These are phyloP conservation scores for Podarcis muralis DNA, from an alignment of 2,113 vertebrate genomes.

Conservation along the genomic window DNA sequence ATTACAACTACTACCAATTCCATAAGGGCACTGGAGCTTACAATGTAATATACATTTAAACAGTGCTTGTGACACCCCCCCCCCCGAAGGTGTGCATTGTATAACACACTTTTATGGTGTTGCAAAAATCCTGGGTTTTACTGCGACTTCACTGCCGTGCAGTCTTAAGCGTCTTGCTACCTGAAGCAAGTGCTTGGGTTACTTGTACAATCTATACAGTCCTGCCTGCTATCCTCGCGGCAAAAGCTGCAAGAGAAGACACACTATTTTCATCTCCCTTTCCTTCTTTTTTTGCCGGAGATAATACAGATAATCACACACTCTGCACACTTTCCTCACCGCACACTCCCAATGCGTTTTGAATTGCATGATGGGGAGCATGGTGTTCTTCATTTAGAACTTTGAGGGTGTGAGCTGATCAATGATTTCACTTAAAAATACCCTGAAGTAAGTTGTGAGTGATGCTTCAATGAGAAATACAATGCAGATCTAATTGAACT, in stretches of 20 bases:
- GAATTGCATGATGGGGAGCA: not conserved
- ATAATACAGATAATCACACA: not conserved
- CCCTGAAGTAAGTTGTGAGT: not conserved
- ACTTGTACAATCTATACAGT: not conserved
- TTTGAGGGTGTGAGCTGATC: not conserved
- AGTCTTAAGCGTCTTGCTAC: not conserved
- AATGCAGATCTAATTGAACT: not conserved
- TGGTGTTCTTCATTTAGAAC: rapidly evolving
- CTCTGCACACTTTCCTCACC: not conserved
- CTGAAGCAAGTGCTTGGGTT: not conserved
- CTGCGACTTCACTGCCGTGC: not conserved
- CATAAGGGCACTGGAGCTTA: not conserved
- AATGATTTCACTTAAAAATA: not conserved
- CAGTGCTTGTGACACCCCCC: not conserved
- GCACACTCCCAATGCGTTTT: rapidly evolving
- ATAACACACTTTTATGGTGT: not conserved
- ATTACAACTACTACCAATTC: not conserved
- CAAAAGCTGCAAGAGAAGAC: not conserved
- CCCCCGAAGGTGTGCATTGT: not conserved
- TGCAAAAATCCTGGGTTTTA: not conserved
- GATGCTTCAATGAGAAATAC: conserved; percentile 5
- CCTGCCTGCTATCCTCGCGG: not conserved
- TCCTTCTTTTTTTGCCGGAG: not conserved
- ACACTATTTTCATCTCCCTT: not conserved
- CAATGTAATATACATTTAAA: not conserved